phyloP scores from a whole-genome alignment of 2,113 vertebrate genomes.

The Taxidea taxus region DNA sequence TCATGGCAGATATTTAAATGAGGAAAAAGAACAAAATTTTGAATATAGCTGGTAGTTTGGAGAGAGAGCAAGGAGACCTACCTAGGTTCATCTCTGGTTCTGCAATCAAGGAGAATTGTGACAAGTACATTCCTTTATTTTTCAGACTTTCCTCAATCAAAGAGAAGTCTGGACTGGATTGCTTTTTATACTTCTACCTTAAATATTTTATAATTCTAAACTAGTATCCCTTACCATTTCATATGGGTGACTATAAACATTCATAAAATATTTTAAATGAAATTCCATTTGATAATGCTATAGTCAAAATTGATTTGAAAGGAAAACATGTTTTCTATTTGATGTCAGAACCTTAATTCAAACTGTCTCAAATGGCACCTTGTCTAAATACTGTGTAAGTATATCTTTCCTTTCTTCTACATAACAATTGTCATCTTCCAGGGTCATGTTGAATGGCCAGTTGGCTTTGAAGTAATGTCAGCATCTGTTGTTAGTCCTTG shows the following conservation, averaged over 20 bases:
- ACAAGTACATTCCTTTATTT: not conserved
- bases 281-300: not conserved
- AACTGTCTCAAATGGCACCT: not conserved
- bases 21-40: constrained; percentile 1
- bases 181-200: not conserved
- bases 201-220: constrained; percentile 34
- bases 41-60: not conserved
- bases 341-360: not conserved
- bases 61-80: not conserved
- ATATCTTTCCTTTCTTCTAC: not conserved
- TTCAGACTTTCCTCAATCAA: not conserved
- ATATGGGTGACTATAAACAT: not conserved
- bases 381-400: not conserved
- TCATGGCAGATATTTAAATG: constrained; percentile 11
- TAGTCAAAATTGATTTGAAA: constrained; percentile 14
- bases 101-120: not conserved
- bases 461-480: not conserved
- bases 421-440: not conserved
- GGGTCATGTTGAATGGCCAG: not conserved
- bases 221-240: not conserved
- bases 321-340: not conserved
- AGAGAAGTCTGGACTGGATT: not conserved
- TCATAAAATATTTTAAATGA: constrained; percentile 4
- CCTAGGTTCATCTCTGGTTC: not conserved
- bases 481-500: not conserved